Evolutionary conservation across 2,888 invertebrate genomes (phyloP).

Genomic region (Vesta saturnalis): DNA sequence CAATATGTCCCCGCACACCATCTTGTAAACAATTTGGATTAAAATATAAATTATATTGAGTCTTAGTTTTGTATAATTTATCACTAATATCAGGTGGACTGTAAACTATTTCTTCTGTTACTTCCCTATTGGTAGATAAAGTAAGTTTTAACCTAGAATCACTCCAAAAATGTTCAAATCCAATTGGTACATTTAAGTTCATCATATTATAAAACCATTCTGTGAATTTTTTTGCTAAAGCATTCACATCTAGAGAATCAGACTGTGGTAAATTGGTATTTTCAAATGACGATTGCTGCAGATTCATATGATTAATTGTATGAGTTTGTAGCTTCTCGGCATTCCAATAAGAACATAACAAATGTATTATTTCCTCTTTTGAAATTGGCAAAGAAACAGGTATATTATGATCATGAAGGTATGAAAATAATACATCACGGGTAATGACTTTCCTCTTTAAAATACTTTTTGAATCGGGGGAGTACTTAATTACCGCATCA

Average conservation of each 20-base stretch:
- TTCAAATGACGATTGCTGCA: not conserved
- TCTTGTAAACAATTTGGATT: slow-evolving; percentile 69
- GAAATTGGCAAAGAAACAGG: slow-evolving; percentile 62
- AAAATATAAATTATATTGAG: slow-evolving; percentile 65
- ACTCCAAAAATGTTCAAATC: slow-evolving; percentile 66
- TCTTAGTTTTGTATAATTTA: slow-evolving; percentile 57
- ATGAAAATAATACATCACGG: slow-evolving; percentile 66
- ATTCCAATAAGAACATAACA: slow-evolving; percentile 63
- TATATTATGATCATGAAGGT: slow-evolving; percentile 64
- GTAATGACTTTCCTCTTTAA: slow-evolving; percentile 65
- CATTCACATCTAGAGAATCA: slow-evolving; percentile 53
- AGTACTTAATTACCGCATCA: slow-evolving; percentile 64
- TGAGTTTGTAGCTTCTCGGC: not conserved
- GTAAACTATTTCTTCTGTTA: slow-evolving; percentile 51
- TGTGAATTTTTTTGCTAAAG: slow-evolving; percentile 66
- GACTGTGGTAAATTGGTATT: too few species aligned
- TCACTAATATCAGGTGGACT: slow-evolving; percentile 57
- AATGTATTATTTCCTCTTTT: slow-evolving; percentile 64
- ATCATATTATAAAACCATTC: slow-evolving; percentile 68
- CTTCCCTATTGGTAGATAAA: slow-evolving; percentile 46
- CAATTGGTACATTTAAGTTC: slow-evolving; percentile 60
- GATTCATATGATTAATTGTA: not conserved
- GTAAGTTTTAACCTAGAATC: slow-evolving; percentile 62
- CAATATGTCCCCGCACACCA: slow-evolving; percentile 68
- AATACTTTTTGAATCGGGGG: slow-evolving; percentile 62